Percentiles rank a stretch among this genome's conserved stretches.
Conservation (phyloP, 1,140 invertebrate species). For the Hycleus phaleratus region DNA sequence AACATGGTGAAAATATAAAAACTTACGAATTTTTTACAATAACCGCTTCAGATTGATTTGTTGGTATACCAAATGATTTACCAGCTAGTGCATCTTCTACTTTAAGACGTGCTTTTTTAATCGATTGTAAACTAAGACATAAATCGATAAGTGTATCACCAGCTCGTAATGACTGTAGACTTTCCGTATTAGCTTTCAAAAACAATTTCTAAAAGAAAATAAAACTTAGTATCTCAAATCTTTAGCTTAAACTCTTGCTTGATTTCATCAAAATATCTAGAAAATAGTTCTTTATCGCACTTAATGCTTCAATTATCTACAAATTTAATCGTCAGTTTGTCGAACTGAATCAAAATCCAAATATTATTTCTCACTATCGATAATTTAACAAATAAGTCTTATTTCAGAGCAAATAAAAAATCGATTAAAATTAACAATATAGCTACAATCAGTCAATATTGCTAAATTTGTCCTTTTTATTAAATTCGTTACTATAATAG, state of each 20-base stretch:
- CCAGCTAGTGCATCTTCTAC: conserved; percentile 61
- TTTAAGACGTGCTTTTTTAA: conserved; percentile 65
- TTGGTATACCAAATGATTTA: conserved; percentile 57
- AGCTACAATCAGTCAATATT: too few species aligned
- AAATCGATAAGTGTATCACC: conserved; percentile 71
- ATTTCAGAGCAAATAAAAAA: too few species aligned
- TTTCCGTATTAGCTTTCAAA: conserved; percentile 49
- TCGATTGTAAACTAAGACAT: conserved; percentile 65
- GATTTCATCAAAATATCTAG: too few species aligned
- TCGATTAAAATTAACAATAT: too few species aligned
- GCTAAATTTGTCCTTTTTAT: too few species aligned
- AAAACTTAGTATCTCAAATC: not conserved
- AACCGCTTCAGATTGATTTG: conserved; percentile 66
- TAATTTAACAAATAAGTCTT: too few species aligned
- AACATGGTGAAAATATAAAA: conserved; percentile 1
- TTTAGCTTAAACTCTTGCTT: not conserved
- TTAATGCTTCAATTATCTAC: too few species aligned
- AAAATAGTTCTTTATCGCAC: too few species aligned
- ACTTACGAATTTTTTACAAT: conserved; percentile 54
- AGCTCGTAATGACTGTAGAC: conserved; percentile 55
- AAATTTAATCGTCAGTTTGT: too few species aligned
- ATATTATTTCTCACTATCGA: too few species aligned
- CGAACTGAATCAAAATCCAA: too few species aligned
- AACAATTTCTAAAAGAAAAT: conserved; percentile 45
- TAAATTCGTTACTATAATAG: too few species aligned